Conservation (phyloP, 1,140 invertebrate genomes). For the Mizuhopecten yessoensis region DNA sequence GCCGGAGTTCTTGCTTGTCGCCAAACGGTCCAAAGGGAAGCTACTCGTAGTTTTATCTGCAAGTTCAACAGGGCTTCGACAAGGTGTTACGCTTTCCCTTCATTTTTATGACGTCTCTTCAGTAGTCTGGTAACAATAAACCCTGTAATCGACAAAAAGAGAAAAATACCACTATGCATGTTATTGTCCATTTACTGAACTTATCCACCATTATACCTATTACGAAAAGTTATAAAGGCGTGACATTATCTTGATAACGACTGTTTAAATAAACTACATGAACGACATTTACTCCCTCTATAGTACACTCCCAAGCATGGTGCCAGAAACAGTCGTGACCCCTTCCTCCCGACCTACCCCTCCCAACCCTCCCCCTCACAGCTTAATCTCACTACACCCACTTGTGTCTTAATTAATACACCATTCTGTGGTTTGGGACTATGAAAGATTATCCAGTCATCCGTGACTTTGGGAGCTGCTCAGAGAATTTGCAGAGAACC, state of each 20-base stretch:
- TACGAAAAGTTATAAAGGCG: neutral
- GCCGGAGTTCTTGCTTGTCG: too few relatives aligned
- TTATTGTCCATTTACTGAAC: neutral
- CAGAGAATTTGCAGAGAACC: neutral
- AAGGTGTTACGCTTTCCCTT: too few relatives aligned
- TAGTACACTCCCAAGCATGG: neutral
- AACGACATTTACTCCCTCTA: neutral
- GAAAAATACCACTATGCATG: neutral
- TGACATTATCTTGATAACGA: neutral
- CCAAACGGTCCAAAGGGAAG: too few relatives aligned
- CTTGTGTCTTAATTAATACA: neutral
- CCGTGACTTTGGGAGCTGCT: neutral
- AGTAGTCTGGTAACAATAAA: too few relatives aligned
- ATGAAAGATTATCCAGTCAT: neutral
- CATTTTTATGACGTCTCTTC: too few relatives aligned
- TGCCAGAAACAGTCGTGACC: neutral
- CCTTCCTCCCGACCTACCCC: neutral
- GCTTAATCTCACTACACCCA: neutral
- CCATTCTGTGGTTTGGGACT: neutral
- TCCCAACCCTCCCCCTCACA: neutral
- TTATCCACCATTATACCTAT: neutral
- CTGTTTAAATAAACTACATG: neutral
- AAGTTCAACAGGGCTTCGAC: too few relatives aligned
- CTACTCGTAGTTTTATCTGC: too few relatives aligned
- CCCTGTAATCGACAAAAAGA: neutral